These are phyloP conservation scores for Amiota mariae DNA, from an alignment of 2,888 invertebrate species.

Conservation along the genomic window DNA sequence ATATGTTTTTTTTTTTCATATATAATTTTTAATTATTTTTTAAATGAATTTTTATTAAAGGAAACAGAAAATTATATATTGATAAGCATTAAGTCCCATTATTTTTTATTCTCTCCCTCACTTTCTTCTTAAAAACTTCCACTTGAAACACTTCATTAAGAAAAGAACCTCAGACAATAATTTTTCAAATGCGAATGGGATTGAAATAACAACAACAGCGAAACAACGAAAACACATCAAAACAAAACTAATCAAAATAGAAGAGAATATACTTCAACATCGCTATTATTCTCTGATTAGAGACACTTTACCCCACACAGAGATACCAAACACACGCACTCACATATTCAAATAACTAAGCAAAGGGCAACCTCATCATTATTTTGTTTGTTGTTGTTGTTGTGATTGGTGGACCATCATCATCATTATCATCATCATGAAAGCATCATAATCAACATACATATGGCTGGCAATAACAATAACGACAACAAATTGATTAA, in stretches of 20 bases:
- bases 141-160: conserved; percentile 50
- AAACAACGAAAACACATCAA: conserved; percentile 3
- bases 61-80: background rate
- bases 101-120: background rate
- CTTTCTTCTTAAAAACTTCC: background rate
- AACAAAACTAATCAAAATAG: conserved; percentile 24
- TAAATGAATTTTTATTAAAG: background rate
- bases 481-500: conserved; percentile 55
- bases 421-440: conserved; percentile 18
- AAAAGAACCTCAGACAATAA: conserved; percentile 59
- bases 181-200: conserved; percentile 56
- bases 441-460: too few species aligned
- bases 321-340: conserved; percentile 19
- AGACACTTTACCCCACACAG: conserved; percentile 17
- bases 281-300: conserved; percentile 13
- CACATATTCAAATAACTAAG: background rate
- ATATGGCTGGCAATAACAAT: conserved; percentile 22
- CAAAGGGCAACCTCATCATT: conserved; percentile 8
- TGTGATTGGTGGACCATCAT: background rate
- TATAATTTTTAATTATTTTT: background rate
- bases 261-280: conserved; percentile 39
- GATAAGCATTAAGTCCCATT: background rate
- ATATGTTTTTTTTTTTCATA: too few species aligned
- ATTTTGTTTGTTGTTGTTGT: background rate
- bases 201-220: background rate